Conservation (phyloP, 2,797 vertebrate genomes). For the Acomys russatus region DNA sequence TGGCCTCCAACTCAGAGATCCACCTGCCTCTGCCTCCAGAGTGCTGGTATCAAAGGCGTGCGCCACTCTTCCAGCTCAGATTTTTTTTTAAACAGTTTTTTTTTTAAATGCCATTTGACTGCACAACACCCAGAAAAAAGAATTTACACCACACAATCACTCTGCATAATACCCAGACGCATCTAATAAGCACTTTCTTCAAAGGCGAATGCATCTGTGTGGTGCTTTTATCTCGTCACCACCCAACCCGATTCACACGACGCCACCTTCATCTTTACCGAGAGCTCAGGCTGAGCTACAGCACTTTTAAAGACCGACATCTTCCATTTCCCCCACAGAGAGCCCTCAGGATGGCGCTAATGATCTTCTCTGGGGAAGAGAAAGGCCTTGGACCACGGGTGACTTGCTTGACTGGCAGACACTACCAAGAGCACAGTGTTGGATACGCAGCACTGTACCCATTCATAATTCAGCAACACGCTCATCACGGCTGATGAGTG, state of each 20-base stretch:
- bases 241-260: not conserved
- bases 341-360: not conserved
- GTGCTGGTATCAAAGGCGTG: no score
- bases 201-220: slow-evolving; percentile 55
- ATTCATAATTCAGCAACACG: rapidly evolving
- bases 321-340: not conserved
- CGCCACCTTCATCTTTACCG: not conserved
- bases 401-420: not conserved
- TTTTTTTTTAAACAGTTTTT: not conserved
- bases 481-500: not conserved
- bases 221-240: slow-evolving; percentile 22
- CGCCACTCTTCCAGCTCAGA: no score
- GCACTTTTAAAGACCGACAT: not conserved
- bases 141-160: slow-evolving; percentile 18
- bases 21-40: no score
- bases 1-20: no score
- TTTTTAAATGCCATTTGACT: slow-evolving; percentile 14
- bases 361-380: not conserved
- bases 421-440: not conserved
- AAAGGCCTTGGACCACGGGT: not conserved
- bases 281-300: not conserved
- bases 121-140: slow-evolving; percentile 45
- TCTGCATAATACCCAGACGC: slow-evolving; percentile 49
- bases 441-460: not conserved
- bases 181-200: slow-evolving; percentile 66